phyloP scores from a whole-genome alignment of 1,140 invertebrate species.

The Drosophila paulistorum region DNA sequence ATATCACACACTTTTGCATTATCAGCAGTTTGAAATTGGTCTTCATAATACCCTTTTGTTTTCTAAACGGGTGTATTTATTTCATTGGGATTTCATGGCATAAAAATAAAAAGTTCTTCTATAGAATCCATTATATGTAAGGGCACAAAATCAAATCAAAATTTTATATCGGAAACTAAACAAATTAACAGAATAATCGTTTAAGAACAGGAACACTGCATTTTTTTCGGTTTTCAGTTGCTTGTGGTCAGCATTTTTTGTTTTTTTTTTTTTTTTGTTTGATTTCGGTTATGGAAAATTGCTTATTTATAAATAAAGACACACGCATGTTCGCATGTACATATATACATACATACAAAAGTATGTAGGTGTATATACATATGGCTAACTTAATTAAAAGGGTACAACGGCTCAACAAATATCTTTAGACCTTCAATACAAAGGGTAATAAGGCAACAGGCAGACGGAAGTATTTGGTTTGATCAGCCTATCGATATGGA shows the following conservation, averaged over 20 bases:
- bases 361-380: too few species aligned
- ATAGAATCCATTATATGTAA: neutral
- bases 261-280: neutral
- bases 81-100: neutral
- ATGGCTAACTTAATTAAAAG: neutral
- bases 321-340: neutral
- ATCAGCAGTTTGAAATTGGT: slow-evolving; percentile 5
- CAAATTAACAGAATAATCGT: neutral
- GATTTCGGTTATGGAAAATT: neutral
- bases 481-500: neutral
- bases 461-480: neutral
- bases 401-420: neutral
- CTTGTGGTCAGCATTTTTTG: neutral
- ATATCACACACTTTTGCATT: neutral
- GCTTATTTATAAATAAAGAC: neutral
- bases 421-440: neutral
- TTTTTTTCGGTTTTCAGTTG: neutral
- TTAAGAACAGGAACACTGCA: neutral
- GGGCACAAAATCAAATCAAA: neutral
- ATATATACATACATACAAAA: too few species aligned
- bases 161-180: neutral
- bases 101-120: neutral
- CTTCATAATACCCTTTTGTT: neutral
- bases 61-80: neutral
- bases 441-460: neutral